These are phyloP conservation scores for Muntiacus reevesi DNA, from an alignment of 2,113 vertebrate genomes.

Conservation along the genomic window DNA sequence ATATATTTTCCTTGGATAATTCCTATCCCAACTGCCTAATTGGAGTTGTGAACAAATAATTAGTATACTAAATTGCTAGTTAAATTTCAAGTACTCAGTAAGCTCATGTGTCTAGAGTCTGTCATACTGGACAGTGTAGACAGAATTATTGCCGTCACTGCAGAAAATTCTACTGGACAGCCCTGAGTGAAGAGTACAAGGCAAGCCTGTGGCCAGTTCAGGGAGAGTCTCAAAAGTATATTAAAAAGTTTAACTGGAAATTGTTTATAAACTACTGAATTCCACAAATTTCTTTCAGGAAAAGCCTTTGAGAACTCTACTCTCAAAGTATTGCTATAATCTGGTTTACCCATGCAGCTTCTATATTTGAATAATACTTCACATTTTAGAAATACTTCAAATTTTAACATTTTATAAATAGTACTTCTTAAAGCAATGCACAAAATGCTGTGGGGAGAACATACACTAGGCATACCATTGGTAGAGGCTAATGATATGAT, in stretches of 20 bases:
- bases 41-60: background rate
- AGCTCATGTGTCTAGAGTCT: background rate
- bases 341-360: background rate
- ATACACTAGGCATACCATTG: background rate
- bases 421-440: background rate
- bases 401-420: background rate
- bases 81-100: background rate
- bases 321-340: background rate
- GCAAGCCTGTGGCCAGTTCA: background rate
- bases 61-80: background rate
- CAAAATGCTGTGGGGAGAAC: background rate
- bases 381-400: background rate
- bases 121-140: background rate
- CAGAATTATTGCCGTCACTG: background rate
- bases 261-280: background rate
- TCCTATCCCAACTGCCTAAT: background rate
- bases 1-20: background rate
- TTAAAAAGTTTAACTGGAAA: background rate
- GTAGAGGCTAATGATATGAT: background rate
- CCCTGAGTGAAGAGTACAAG: background rate
- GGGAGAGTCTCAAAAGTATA: background rate
- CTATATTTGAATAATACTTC: background rate
- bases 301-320: background rate
- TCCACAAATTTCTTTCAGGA: background rate
- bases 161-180: background rate